These are phyloP conservation scores for Pseudochromis fuscus DNA, from an alignment of 2,797 vertebrate genomes.

Conservation along the genomic window DNA sequence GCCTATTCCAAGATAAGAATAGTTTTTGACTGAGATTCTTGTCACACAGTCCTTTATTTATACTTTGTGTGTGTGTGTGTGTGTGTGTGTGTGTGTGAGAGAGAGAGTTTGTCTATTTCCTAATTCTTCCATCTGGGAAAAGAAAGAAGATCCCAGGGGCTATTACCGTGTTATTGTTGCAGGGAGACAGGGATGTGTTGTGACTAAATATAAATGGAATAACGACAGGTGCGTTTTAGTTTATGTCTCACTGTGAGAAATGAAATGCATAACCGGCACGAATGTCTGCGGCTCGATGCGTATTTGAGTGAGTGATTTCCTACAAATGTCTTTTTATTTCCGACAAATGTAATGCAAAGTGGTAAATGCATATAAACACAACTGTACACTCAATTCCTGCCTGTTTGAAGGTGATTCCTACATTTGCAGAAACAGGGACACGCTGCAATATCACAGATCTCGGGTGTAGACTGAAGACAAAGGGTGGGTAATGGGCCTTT, in stretches of 20 bases:
- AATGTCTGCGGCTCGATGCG: neutral
- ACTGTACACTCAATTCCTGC: neutral
- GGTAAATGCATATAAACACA: neutral
- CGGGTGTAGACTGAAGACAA: constrained; percentile 20
- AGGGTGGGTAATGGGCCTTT: constrained; percentile 31
- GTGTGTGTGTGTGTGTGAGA: constrained; percentile 18
- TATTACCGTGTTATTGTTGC: constrained; percentile 37
- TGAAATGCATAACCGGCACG: constrained; percentile 12
- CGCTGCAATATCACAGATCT: neutral
- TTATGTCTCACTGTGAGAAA: constrained; percentile 3
- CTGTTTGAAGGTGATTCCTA: neutral
- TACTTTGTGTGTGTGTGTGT: constrained; percentile 21
- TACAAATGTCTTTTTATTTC: constrained; percentile 11
- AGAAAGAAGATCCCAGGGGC: constrained; percentile 37
- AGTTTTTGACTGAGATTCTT: constrained; percentile 29
- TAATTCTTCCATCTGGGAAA: constrained; percentile 27
- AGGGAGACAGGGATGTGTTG: constrained; percentile 33
- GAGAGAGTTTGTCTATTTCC: constrained; percentile 39
- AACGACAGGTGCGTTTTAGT: constrained; percentile 29
- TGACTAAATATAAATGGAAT: constrained; percentile 54
- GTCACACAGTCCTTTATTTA: constrained; percentile 1
- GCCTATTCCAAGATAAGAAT: constrained; percentile 40
- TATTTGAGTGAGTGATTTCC: neutral
- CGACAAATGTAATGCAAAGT: constrained; percentile 4
- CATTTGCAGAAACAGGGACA: neutral